These are phyloP conservation scores for Loxodonta africana DNA, from an alignment of 2,113 vertebrate genomes.

Conservation along the genomic window DNA sequence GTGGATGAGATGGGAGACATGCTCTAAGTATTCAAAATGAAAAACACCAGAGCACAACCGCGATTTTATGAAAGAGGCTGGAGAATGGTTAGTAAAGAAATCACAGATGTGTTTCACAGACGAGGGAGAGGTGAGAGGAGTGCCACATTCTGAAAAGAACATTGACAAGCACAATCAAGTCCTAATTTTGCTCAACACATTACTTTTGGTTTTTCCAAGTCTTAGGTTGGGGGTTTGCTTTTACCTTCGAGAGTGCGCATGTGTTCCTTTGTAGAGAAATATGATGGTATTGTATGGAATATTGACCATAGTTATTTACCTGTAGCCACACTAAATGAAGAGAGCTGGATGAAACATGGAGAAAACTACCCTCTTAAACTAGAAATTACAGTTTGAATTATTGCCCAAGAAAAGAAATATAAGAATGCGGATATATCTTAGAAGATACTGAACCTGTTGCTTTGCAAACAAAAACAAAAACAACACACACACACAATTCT, in stretches of 20 bases:
- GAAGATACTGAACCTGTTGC: not conserved
- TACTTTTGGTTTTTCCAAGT: conserved; percentile 54
- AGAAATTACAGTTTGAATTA: conserved; percentile 10
- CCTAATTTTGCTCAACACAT: conserved; percentile 75
- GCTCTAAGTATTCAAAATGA: conserved; percentile 77
- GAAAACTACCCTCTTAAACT: not conserved
- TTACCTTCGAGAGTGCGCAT: not conserved
- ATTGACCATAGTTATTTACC: not conserved
- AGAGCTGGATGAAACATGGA: not conserved
- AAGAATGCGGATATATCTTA: conserved; percentile 21
- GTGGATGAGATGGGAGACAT: conserved; percentile 81
- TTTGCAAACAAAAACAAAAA: not conserved
- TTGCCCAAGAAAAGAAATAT: not conserved
- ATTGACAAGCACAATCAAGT: conserved; percentile 62
- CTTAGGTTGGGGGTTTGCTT: conserved; percentile 45
- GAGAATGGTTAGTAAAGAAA: conserved; percentile 84
- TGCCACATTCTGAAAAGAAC: conserved; percentile 44
- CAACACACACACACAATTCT: not conserved
- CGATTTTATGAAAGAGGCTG: conserved; percentile 85
- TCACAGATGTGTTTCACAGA: conserved; percentile 82
- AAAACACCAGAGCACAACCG: conserved; percentile 84
- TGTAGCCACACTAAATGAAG: not conserved
- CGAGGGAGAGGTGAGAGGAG: conserved; percentile 13
- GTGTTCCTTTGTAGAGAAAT: not conserved
- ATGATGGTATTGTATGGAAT: not conserved